Base-by-base conservation (phyloP, 1,140 invertebrate species). In the Lepidurus arcticus region DNA sequence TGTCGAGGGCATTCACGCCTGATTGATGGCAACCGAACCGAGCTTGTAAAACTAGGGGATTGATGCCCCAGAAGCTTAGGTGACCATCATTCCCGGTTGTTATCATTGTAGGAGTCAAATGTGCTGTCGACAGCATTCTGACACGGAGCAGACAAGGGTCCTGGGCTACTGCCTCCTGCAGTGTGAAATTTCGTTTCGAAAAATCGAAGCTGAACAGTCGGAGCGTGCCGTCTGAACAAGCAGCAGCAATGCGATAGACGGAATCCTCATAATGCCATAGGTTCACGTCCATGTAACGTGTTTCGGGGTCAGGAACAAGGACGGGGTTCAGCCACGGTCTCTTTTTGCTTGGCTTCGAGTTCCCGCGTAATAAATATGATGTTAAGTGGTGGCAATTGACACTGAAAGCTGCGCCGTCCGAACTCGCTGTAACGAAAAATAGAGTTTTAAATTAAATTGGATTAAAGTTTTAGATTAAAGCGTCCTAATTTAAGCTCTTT, bases 141-240 rank as follows among this genome's bases (percentile, higher is more conserved):
- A 83, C 82, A 77, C 83, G 82, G 10, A 86, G 81, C 16, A 86
- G 80, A 82, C 85, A 85, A 74, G 84, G 82, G 53, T 82, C 77
- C 76, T 85, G 83, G 76, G 81, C 80, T 10, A 78, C 76, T 45
- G 13, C 16, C 13, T n/a, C 47, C 24, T 44, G 21, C 6, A 73
- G 78, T 10, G 44, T 1, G 80, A 75, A 80, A 73, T 75, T 1
- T 6, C 26, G 34, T 34, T 13, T 53, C 45, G 77, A n/a, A 34
- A n/a, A 75, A 76, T 81, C 44, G 75, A 78, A 80, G 73, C 47
- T 75, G 74, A 81, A 81, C 24, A 82, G 89, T 88, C 91, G 88
- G 13, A 92, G 81, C 83, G 84, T 87, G 75, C 90, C 90, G 87
- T 93, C 92, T 34, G 92, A 93, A 82, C 92, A 92, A 13, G 89